Conservation (phyloP, 2,888 invertebrate species). For the Leistus spinibarbis region DNA sequence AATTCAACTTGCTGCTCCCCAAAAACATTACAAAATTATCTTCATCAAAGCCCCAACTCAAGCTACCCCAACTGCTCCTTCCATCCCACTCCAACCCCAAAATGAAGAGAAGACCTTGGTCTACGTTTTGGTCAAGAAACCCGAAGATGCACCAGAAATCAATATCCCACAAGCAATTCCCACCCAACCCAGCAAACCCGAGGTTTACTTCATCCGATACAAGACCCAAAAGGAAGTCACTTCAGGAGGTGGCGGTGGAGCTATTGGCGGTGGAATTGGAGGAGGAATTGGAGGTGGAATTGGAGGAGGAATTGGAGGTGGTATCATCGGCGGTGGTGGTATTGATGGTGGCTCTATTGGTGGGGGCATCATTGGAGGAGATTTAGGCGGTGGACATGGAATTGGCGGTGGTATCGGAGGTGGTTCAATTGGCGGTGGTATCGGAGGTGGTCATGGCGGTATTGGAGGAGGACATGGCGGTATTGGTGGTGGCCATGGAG, state of each 20-base stretch:
- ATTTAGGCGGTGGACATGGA: slow-evolving; percentile 35
- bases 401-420: slow-evolving; percentile 38
- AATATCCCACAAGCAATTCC: slow-evolving; percentile 59
- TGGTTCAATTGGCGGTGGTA: slow-evolving; percentile 42
- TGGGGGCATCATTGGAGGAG: slow-evolving; percentile 45
- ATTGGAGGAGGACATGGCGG: slow-evolving; percentile 41
- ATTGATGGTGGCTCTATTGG: slow-evolving; percentile 50
- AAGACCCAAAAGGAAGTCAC: slow-evolving; percentile 69
- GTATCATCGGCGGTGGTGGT: slow-evolving; percentile 51
- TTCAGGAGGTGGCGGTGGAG: slow-evolving; percentile 54
- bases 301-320: slow-evolving; percentile 44
- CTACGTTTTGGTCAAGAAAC: slow-evolving; percentile 84
- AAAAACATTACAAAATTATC: slow-evolving; percentile 89
- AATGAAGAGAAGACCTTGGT: slow-evolving; percentile 87
- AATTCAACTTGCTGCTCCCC: slow-evolving; percentile 72
- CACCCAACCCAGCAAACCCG: slow-evolving; percentile 85
- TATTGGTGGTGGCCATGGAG: slow-evolving; percentile 7
- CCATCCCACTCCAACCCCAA: slow-evolving; percentile 77
- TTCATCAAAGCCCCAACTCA: slow-evolving; percentile 88
- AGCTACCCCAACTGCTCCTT: slow-evolving; percentile 76
- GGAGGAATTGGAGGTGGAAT: slow-evolving; percentile 34
- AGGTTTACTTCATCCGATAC: slow-evolving; percentile 89
- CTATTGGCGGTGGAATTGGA: slow-evolving; percentile 41
- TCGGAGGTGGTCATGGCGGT: slow-evolving; percentile 38
- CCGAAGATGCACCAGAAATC: slow-evolving; percentile 49